phyloP scores from a whole-genome alignment of 2,113 vertebrate genomes.

The Hypocryptadius cinnamomeus region DNA sequence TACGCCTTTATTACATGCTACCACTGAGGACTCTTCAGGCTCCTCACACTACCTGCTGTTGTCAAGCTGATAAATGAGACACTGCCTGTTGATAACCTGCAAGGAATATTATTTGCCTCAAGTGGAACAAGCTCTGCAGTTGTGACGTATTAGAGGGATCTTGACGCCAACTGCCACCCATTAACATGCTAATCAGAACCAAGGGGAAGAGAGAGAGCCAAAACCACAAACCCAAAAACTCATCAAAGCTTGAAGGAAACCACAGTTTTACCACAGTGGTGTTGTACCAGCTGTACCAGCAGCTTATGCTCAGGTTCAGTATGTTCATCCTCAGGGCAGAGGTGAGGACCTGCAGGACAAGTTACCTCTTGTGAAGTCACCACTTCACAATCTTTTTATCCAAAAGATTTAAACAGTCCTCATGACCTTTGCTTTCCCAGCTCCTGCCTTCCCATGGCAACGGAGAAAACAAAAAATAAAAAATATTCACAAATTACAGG shows the following conservation, averaged over 20 bases:
- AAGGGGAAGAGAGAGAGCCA: neutral
- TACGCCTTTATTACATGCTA: neutral
- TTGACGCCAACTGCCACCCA: neutral
- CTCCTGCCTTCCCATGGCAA: neutral
- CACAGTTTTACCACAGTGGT: neutral
- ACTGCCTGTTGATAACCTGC: neutral
- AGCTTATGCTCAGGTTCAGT: neutral
- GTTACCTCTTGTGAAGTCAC: neutral
- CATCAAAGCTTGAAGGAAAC: neutral
- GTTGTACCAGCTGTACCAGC: neutral
- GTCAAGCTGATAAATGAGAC: neutral
- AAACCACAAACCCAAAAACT: neutral
- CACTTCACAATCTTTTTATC: neutral
- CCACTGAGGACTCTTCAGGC: neutral
- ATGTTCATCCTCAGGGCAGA: fast-evolving
- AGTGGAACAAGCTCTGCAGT: neutral
- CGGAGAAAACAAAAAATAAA: neutral
- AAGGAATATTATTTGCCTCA: neutral
- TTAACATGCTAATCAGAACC: neutral
- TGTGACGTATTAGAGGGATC: neutral
- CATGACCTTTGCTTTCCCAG: neutral
- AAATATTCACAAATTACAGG: neutral
- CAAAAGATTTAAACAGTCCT: neutral
- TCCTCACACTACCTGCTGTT: neutral
- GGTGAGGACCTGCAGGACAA: neutral